A percentile compares a stretch with the other conserved stretches of the same genome.
Evolutionary conservation across 2,113 vertebrate genomes (phyloP).

Genomic region (Odontesthes bonariensis): DNA sequence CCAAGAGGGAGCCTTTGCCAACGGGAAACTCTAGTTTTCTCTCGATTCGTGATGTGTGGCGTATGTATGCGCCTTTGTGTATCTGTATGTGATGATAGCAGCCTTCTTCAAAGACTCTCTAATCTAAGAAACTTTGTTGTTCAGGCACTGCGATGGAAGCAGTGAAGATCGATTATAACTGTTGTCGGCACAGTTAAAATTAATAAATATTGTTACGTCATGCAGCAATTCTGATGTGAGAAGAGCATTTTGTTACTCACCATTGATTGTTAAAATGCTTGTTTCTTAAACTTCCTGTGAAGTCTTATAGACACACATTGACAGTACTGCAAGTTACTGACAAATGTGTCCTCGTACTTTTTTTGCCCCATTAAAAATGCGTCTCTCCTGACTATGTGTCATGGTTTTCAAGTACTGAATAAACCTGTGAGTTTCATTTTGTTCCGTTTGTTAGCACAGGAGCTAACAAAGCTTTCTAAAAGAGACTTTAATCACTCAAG

Average conservation of each 20-base stretch:
- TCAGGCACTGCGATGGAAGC: background rate
- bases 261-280: slow-evolving; percentile 25
- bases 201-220: slow-evolving; percentile 24
- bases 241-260: slow-evolving; percentile 16
- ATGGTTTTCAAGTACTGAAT: too few relatives aligned
- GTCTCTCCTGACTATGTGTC: slow-evolving; percentile 19
- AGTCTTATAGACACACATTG: slow-evolving; percentile 27
- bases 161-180: background rate
- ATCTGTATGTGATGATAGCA: slow-evolving; percentile 11
- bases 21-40: slow-evolving; percentile 92
- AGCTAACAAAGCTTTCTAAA: too few relatives aligned
- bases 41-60: slow-evolving; percentile 36
- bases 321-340: slow-evolving; percentile 35
- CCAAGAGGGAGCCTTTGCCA: slow-evolving; percentile 98
- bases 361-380: slow-evolving; percentile 55
- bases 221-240: background rate
- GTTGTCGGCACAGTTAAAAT: background rate
- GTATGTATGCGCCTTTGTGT: slow-evolving; percentile 21
- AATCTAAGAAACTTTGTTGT: slow-evolving; percentile 4
- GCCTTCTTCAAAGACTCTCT: too few relatives aligned
- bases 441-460: too few relatives aligned
- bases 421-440: too few relatives aligned
- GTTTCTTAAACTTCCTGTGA: slow-evolving; percentile 23
- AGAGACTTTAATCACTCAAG: background rate
- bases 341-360: slow-evolving; percentile 26